Evolutionary conservation across 2,113 vertebrate species (phyloP).

Genomic region (Archocentrus centrarchus): DNA sequence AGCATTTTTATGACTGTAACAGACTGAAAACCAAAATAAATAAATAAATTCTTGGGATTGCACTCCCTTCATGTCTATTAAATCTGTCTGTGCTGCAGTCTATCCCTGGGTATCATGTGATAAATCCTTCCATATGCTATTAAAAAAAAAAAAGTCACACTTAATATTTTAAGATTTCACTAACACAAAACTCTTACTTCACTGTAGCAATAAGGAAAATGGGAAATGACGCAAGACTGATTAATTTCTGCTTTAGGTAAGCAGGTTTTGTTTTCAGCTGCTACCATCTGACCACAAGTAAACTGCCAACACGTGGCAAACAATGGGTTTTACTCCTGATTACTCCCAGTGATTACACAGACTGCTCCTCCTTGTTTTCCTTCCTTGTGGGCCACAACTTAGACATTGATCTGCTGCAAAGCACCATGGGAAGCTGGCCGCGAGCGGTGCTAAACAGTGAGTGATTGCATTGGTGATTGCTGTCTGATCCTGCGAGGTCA

Average conservation of each 20-base stretch:
- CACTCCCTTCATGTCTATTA: not conserved
- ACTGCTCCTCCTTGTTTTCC: constrained; percentile 33
- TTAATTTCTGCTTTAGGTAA: not conserved
- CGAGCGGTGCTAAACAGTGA: constrained; percentile 39
- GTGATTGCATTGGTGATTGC: constrained; percentile 53
- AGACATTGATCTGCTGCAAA: constrained; percentile 67
- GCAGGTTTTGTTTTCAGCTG: not conserved
- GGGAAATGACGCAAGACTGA: not conserved
- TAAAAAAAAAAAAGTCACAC: not conserved
- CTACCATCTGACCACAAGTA: constrained; percentile 9
- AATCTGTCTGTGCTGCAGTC: constrained; percentile 3
- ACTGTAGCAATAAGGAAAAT: not conserved
- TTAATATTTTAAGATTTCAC: not conserved
- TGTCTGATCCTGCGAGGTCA: constrained; percentile 72
- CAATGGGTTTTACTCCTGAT: constrained; percentile 21
- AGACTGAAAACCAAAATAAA: not conserved
- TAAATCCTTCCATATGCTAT: constrained; percentile 1
- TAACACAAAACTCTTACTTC: not conserved
- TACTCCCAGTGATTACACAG: constrained; percentile 25
- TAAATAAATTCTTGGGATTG: not conserved
- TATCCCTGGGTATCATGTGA: not conserved
- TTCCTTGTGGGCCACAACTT: constrained; percentile 26
- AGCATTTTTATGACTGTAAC: no score
- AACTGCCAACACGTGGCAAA: constrained; percentile 29
- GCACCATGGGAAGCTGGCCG: constrained; percentile 67